Base-by-base conservation (phyloP, 2,888 invertebrate species). In the Sericinus montela region DNA sequence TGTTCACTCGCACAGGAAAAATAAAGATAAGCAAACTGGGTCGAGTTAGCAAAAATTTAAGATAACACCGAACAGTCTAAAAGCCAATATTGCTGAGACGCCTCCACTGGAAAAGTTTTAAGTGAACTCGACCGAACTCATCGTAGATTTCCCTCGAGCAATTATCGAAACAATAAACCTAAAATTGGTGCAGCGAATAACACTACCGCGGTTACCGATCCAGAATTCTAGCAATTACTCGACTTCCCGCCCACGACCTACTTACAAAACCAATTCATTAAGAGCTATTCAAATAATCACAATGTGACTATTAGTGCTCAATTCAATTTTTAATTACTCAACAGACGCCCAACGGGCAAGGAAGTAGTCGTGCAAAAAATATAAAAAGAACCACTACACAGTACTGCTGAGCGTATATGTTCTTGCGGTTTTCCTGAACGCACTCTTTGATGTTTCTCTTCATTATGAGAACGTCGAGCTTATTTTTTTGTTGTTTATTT, bases 151-250 rank as follows among this genome's bases (percentile, higher is more conserved):
- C 71, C 75, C 75, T 70, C 61, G 75, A 84, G 82, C 78, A 85
- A 85, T 87, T 86, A 85, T 78, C 68, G 79, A 82, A 82, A 87
- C 86, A 86, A 87, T 86, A 80, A 84, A 83, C 72, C 75, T 80
- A 76, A 83, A 86, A 85, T 84, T 85, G 74, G 77, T 73, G 78
- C 79, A 75, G 71, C 64, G 67, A 70, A 67, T 73, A 69, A 69
- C 67, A 71, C 68, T 63, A 62, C 62, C 67, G 76, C 74, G 80
- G 82, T 80, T 78, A 78, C 79, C 67, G 75, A 78, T 78, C 80
- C 63, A 69, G 73, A 76, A 72, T 82, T 77, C 75, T 74, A 73
- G 73, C 78, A 81, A 81, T 81, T 81, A 83, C 65, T 60, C 63
- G 72, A 74, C 72, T 80, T 75, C 73, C 74, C 71, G 65, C 56